Base-by-base conservation (phyloP, 1,140 invertebrate species). In the Pararge aegeria region DNA sequence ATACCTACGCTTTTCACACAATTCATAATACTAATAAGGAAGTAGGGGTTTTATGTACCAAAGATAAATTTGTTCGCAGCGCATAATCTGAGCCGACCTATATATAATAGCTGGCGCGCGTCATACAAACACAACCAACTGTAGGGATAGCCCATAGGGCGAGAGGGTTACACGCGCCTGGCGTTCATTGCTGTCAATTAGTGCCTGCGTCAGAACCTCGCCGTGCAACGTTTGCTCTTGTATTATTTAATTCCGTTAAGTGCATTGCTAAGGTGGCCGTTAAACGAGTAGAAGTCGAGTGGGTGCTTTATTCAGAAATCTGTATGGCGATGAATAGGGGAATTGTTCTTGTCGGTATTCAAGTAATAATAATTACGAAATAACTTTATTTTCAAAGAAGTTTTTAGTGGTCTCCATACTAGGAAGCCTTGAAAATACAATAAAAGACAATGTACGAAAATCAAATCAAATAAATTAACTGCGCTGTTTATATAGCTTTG, bases 171-270 rank as follows among this genome's bases (percentile, higher is more conserved):
- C 53, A 59, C 24, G 49, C 48, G 19, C 46, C 42, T 46, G 49
- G 51, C 56, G 42, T 60, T 57, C 53, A 66, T 70, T 57, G 60
- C 53, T 55, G 66, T 58, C 57, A 66, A 66, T 70, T 66, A 70
- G 55, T 54, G 51, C 19, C 49, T 20, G 19, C 53, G 29, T 38
- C 29, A 38, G 10, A 44, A 58, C 40, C 58, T 55, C 46, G 24
- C 16, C 51, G 29, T 37, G 46, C 50, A 61, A 58, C 57, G 21
- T 66, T 62, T 58, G 34, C 55, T n/a, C 18, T 30, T 20, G 16
- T 58, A 19, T 34, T 34, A 57, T 61, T 63, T 63, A 56, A 68
- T 68, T 64, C 44, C 24, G 53, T 54, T 61, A 46, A 61, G 56
- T 61, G 55, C 59, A 40, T 40, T 40, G 5, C 13, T 40, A 10